Evolutionary conservation across 2,888 invertebrate genomes (phyloP).

Genomic region (Ophion ventricosus): DNA sequence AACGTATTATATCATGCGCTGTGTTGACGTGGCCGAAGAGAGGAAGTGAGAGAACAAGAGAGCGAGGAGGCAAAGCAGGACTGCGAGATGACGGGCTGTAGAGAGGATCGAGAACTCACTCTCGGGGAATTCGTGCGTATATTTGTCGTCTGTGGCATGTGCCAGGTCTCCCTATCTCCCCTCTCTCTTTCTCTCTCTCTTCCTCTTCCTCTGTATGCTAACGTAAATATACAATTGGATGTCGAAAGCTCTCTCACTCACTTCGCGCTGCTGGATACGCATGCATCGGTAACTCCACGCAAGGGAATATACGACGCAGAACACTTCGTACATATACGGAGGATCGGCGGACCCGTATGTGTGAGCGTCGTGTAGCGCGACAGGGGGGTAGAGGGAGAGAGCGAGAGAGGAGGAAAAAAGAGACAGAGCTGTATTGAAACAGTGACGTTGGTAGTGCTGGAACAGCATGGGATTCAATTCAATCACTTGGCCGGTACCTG

Average conservation of each 20-base stretch:
- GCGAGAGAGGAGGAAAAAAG: slow-evolving; percentile 36
- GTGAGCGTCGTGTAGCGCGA: neutral
- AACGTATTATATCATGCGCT: slow-evolving; percentile 58
- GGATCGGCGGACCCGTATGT: neutral
- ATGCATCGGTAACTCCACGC: slow-evolving; percentile 46
- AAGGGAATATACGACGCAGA: slow-evolving; percentile 46
- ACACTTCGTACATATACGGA: slow-evolving; percentile 28
- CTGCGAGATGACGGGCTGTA: slow-evolving; percentile 14
- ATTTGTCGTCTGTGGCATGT: slow-evolving; percentile 53
- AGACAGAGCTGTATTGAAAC: slow-evolving; percentile 30
- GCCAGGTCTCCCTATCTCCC: slow-evolving; percentile 1
- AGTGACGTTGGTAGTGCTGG: slow-evolving; percentile 51
- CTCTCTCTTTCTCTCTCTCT: neutral
- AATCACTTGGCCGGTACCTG: slow-evolving; percentile 80
- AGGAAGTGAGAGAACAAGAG: slow-evolving; percentile 13
- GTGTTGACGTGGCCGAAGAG: slow-evolving; percentile 38
- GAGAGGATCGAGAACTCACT: slow-evolving; percentile 32
- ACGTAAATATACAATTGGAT: slow-evolving; percentile 62
- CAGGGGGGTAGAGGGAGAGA: neutral
- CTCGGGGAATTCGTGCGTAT: slow-evolving; percentile 61
- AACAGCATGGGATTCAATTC: slow-evolving; percentile 80
- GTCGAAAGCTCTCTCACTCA: slow-evolving; percentile 54
- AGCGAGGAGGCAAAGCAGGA: slow-evolving; percentile 47
- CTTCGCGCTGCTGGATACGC: slow-evolving; percentile 32
- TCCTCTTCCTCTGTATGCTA: slow-evolving; percentile 21